Percentiles rank a stretch among this genome's conserved stretches.
These are phyloP conservation scores for Melanotus villosus DNA, from an alignment of 2,888 invertebrate species.

Conservation along the genomic window DNA sequence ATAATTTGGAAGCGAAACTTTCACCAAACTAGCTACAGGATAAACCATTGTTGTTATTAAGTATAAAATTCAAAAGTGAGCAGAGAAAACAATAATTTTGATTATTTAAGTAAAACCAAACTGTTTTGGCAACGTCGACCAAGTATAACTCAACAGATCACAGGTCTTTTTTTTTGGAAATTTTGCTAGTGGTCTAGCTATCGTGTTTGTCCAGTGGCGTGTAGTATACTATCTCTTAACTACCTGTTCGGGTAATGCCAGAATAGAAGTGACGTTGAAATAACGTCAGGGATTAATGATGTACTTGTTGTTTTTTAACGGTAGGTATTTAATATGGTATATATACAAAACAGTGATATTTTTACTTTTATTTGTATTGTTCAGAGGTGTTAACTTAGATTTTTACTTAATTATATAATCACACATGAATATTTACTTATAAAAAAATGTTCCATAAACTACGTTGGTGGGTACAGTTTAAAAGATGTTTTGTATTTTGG, in stretches of 20 bases:
- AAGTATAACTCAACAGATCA: background rate
- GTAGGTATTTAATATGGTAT: no score
- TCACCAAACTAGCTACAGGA: slow-evolving; percentile 79
- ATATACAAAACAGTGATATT: no score
- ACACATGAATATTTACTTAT: no score
- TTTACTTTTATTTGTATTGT: no score
- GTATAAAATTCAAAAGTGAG: background rate
- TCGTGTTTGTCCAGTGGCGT: slow-evolving; percentile 8
- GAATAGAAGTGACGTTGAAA: no score
- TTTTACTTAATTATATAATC: no score
- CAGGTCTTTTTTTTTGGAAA: slow-evolving; percentile 21
- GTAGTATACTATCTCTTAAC: background rate
- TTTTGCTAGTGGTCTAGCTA: slow-evolving; percentile 7
- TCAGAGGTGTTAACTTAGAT: no score
- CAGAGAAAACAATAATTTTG: background rate
- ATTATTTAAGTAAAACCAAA: background rate
- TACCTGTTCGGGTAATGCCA: background rate
- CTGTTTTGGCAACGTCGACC: background rate
- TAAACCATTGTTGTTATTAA: slow-evolving; percentile 11
- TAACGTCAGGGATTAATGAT: no score
- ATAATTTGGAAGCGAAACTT: slow-evolving; percentile 87
- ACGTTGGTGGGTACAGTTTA: no score
- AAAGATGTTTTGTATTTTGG: no score
- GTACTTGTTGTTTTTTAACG: no score
- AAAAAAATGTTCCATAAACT: no score